Conservation (phyloP, 2,888 invertebrate genomes). For the Synanthedon myopaeformis region DNA sequence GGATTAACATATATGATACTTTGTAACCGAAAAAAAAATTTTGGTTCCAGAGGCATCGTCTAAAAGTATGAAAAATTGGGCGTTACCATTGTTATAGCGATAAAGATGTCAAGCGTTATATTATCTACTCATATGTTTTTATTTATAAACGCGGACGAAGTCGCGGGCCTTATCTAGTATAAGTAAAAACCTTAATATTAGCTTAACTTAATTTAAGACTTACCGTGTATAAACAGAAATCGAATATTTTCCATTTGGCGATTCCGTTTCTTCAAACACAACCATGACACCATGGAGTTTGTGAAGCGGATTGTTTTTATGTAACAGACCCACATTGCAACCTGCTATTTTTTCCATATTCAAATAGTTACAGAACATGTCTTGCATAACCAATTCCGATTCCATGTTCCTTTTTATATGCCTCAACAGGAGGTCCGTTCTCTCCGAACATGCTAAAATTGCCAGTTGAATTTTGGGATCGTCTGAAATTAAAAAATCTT, state of each 20-base stretch:
- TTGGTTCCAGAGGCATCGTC: too few relatives aligned
- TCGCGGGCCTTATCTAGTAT: too few relatives aligned
- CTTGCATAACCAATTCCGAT: constrained; percentile 11
- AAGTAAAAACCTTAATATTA: too few relatives aligned
- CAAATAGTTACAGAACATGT: constrained; percentile 30
- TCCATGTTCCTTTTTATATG: constrained; percentile 19
- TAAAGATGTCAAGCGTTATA: too few relatives aligned
- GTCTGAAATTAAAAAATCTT: constrained; percentile 20
- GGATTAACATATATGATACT: too few relatives aligned
- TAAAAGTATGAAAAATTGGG: too few relatives aligned
- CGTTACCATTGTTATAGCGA: too few relatives aligned
- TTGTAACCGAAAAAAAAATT: too few relatives aligned
- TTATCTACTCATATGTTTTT: too few relatives aligned
- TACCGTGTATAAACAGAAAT: constrained; percentile 40
- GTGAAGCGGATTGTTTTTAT: constrained; percentile 39
- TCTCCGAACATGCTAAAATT: constrained; percentile 31
- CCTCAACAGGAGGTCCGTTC: constrained; percentile 29
- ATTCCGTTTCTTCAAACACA: constrained; percentile 14
- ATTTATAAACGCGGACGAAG: too few relatives aligned
- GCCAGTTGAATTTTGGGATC: constrained; percentile 21
- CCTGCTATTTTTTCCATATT: constrained; percentile 28
- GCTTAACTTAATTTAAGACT: background rate
- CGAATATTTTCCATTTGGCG: constrained; percentile 7
- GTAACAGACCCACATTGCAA: constrained; percentile 24
- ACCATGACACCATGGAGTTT: constrained; percentile 40